Conservation (phyloP, 2,797 vertebrate genomes). For the Aldrovandia affinis region DNA sequence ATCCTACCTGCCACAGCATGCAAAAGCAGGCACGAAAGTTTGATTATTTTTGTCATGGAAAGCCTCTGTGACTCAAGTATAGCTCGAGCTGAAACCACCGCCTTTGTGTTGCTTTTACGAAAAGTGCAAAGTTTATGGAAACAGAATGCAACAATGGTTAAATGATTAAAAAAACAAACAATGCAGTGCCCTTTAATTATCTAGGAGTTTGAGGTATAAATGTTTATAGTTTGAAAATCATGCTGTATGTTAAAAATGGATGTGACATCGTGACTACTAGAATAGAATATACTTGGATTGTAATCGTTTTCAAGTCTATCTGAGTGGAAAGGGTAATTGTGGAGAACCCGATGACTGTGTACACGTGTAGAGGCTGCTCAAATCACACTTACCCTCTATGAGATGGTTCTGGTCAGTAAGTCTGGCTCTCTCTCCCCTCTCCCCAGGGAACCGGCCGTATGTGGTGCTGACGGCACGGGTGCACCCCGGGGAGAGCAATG, state of each 20-base stretch:
- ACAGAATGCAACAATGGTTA: background rate
- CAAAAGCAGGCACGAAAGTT: background rate
- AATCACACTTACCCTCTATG: background rate
- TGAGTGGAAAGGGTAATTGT: background rate
- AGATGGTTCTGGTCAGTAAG: too few species aligned
- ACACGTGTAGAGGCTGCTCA: background rate
- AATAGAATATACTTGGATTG: too few species aligned
- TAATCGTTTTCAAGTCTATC: background rate
- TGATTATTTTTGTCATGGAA: background rate
- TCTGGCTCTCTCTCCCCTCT: background rate
- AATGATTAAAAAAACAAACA: background rate
- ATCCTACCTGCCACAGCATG: slow-evolving; percentile 13
- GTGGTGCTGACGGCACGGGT: slow-evolving; percentile 85
- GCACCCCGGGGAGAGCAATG: slow-evolving; percentile 91
- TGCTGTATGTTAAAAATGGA: background rate
- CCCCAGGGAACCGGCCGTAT: slow-evolving; percentile 79
- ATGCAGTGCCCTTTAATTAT: background rate
- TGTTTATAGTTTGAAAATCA: background rate
- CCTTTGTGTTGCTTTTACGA: background rate
- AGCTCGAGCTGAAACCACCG: background rate
- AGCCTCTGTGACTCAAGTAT: background rate
- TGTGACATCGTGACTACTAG: background rate
- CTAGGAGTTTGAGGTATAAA: background rate
- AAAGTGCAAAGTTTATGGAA: background rate
- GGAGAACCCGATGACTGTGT: background rate